Conservation (phyloP, 2,797 vertebrate genomes). For the Tachyglossus aculeatus region DNA sequence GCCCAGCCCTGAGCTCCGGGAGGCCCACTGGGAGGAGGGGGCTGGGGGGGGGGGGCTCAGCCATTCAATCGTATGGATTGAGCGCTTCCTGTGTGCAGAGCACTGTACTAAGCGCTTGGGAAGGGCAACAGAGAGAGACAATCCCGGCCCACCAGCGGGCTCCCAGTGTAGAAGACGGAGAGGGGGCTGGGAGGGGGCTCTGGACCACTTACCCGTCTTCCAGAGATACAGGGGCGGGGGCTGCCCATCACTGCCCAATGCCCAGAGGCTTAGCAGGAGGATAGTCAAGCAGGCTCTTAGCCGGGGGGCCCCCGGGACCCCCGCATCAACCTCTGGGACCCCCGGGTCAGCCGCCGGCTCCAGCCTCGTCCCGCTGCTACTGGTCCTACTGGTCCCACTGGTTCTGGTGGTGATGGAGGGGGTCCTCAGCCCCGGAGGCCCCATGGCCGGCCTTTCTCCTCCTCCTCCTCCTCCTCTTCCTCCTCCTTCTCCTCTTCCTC, state of each 20-base stretch:
- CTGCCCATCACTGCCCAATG: constrained; percentile 77
- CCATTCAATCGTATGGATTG: too few relatives aligned
- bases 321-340: constrained; percentile 64
- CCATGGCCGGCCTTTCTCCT: too few relatives aligned
- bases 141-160: background rate
- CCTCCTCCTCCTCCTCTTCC: too few relatives aligned
- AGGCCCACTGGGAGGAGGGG: constrained; percentile 74
- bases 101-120: too few relatives aligned
- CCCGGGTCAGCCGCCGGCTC: constrained; percentile 80
- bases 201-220: constrained; percentile 87
- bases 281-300: constrained; percentile 70
- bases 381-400: too few relatives aligned
- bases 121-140: too few relatives aligned
- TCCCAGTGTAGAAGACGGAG: rapidly evolving
- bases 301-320: constrained; percentile 57
- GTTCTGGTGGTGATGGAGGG: too few relatives aligned
- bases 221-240: constrained; percentile 90
- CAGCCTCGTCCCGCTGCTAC: too few relatives aligned
- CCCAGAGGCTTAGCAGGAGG: constrained; percentile 71
- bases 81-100: too few relatives aligned
- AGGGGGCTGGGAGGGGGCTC: background rate
- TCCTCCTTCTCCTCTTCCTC: too few relatives aligned
- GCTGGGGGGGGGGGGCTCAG: constrained; percentile 67
- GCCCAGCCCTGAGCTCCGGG: constrained; percentile 81
- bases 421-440: background rate